Percentiles rank a stretch among this genome's conserved stretches.
Conservation (phyloP, 2,113 vertebrate species). For the Platysternon megacephalum region DNA sequence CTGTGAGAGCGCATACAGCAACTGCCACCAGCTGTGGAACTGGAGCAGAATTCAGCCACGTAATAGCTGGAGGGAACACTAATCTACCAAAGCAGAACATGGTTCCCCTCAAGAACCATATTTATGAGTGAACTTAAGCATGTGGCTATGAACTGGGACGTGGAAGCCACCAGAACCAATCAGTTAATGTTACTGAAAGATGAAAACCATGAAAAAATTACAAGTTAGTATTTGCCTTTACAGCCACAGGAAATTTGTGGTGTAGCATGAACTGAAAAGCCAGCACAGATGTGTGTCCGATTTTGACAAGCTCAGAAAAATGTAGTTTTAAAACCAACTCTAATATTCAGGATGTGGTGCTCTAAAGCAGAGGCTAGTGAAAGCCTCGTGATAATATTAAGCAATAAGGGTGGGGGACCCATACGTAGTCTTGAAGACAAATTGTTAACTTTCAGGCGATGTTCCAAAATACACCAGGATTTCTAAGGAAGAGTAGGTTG, state of each 20-base stretch:
- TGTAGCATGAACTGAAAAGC: constrained; percentile 55
- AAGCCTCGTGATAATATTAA: not conserved
- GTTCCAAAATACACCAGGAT: not conserved
- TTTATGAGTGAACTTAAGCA: constrained; percentile 26
- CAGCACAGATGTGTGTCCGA: constrained; percentile 22
- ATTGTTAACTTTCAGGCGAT: not conserved
- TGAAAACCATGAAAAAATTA: constrained; percentile 60
- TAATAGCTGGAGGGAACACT: constrained; percentile 3
- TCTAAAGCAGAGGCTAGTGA: not conserved
- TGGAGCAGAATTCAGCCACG: not conserved
- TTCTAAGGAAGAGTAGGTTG: not conserved
- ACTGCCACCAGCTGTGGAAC: not conserved
- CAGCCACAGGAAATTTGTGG: constrained; percentile 68
- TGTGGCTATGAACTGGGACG: constrained; percentile 29
- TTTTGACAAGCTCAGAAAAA: constrained; percentile 33
- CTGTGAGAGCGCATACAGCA: not conserved
- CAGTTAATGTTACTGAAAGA: constrained; percentile 47
- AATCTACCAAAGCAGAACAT: not conserved
- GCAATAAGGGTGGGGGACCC: not conserved
- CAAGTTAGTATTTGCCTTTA: constrained; percentile 51
- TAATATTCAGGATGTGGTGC: not conserved
- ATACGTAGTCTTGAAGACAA: not conserved
- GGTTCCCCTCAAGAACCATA: constrained; percentile 51
- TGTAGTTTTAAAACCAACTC: not conserved
- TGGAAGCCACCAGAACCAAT: constrained; percentile 38